Conservation (phyloP, 2,888 invertebrate species). For the Drosophila pseudotalamancana region DNA sequence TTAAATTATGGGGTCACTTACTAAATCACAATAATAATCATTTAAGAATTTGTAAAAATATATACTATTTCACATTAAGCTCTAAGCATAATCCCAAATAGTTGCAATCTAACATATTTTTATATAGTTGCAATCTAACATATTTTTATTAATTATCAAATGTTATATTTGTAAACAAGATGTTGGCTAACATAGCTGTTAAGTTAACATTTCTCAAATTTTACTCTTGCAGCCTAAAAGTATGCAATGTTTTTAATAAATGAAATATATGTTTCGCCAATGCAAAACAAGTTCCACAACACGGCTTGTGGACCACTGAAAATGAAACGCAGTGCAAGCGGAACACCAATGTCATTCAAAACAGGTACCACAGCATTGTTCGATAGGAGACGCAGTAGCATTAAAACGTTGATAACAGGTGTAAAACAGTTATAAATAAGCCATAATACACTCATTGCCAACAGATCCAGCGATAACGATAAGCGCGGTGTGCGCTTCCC, state of each 20-base stretch:
- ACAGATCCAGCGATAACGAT: conserved; percentile 27
- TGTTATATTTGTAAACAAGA: neutral
- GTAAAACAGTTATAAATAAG: conserved; percentile 21
- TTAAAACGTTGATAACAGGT: no score
- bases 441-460: neutral
- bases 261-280: neutral
- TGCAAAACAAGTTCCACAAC: conserved; percentile 20
- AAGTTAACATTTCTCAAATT: conserved; percentile 3
- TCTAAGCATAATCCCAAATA: neutral
- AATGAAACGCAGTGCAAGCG: conserved; percentile 12
- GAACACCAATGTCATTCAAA: neutral
- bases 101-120: neutral
- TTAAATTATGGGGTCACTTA: neutral
- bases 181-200: conserved; percentile 8
- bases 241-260: conserved; percentile 29
- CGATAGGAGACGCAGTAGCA: conserved; percentile 7
- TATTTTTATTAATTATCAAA: neutral
- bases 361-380: neutral
- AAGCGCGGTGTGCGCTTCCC: conserved; percentile 19
- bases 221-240: conserved; percentile 5
- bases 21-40: neutral
- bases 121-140: neutral
- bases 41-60: neutral
- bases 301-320: no score
- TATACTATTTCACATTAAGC: neutral